Evolutionary conservation across 2,888 invertebrate genomes (phyloP).

Genomic region (Eristalis pertinax): DNA sequence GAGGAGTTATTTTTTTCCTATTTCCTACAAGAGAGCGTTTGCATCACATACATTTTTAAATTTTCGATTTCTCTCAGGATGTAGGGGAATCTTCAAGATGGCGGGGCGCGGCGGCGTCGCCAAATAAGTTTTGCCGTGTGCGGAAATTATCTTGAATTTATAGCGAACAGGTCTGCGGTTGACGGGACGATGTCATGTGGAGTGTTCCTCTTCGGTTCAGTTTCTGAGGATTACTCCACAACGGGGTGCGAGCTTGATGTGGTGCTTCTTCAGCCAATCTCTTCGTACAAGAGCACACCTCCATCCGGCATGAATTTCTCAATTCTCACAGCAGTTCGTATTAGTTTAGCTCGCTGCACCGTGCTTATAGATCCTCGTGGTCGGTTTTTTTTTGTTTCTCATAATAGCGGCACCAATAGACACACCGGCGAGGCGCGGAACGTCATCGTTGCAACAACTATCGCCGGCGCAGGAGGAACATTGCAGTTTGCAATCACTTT

Average conservation of each 20-base stretch:
- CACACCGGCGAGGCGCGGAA: not conserved
- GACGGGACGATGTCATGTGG: slow-evolving; percentile 12
- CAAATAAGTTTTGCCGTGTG: slow-evolving; percentile 37
- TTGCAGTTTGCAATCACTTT: slow-evolving; percentile 41
- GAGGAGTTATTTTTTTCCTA: slow-evolving; percentile 12
- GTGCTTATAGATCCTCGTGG: slow-evolving; percentile 8
- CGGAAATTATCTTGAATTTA: slow-evolving; percentile 62
- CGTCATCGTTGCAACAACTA: not conserved
- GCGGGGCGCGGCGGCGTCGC: not conserved
- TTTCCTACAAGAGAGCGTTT: slow-evolving; percentile 24
- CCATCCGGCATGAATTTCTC: slow-evolving; percentile 13
- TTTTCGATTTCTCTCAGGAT: slow-evolving; percentile 65
- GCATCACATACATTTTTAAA: slow-evolving; percentile 66
- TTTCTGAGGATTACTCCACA: not conserved
- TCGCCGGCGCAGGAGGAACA: not conserved
- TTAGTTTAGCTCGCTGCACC: not conserved
- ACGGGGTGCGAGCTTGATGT: not conserved
- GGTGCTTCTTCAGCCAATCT: not conserved
- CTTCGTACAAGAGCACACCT: not conserved
- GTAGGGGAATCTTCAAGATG: slow-evolving; percentile 19
- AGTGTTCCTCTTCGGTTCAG: not conserved
- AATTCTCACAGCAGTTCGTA: not conserved
- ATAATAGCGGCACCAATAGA: slow-evolving; percentile 23
- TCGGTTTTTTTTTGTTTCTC: not conserved
- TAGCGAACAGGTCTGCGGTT: slow-evolving; percentile 43